These are phyloP conservation scores for Pammene aurita DNA, from an alignment of 2,888 invertebrate species.

Conservation along the genomic window DNA sequence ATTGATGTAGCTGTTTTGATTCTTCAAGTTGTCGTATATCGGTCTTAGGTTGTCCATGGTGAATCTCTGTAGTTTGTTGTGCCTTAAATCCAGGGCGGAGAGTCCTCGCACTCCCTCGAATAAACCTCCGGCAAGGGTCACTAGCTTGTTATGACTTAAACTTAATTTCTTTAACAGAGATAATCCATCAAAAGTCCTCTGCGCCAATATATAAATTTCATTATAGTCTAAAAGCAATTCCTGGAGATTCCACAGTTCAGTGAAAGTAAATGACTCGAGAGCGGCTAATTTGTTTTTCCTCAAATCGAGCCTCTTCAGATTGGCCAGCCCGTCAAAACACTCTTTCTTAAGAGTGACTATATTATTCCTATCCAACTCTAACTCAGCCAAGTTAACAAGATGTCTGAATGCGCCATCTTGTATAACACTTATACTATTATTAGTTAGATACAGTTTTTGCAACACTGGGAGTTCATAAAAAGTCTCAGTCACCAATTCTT, in stretches of 20 bases:
- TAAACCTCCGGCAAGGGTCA: conserved; percentile 86
- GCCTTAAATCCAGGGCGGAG: conserved; percentile 88
- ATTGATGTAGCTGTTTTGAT: conserved; percentile 87
- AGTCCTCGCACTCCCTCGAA: conserved; percentile 88
- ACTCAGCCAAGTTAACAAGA: conserved; percentile 87
- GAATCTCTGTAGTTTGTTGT: conserved; percentile 89
- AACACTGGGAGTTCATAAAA: conserved; percentile 89
- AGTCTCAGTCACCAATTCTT: conserved; percentile 88
- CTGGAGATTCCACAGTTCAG: conserved; percentile 88
- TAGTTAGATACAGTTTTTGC: conserved; percentile 90
- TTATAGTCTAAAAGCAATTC: conserved; percentile 88
- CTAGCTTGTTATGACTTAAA: conserved; percentile 89
- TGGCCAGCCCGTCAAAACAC: conserved; percentile 89
- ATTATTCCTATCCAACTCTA: conserved; percentile 91
- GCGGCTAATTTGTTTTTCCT: conserved; percentile 88
- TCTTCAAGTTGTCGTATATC: conserved; percentile 89
- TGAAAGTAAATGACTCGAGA: conserved; percentile 90
- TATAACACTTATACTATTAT: conserved; percentile 92
- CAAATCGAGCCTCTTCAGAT: conserved; percentile 88
- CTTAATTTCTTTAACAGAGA: conserved; percentile 87
- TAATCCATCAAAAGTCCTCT: conserved; percentile 90
- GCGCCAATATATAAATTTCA: conserved; percentile 87
- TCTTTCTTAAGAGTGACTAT: conserved; percentile 89
- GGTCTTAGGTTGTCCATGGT: conserved; percentile 89
- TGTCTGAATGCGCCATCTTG: conserved; percentile 93